A percentile compares a stretch with the other conserved stretches of the same genome.
Conservation (phyloP, 2,113 vertebrate species). For the Calypte anna region DNA sequence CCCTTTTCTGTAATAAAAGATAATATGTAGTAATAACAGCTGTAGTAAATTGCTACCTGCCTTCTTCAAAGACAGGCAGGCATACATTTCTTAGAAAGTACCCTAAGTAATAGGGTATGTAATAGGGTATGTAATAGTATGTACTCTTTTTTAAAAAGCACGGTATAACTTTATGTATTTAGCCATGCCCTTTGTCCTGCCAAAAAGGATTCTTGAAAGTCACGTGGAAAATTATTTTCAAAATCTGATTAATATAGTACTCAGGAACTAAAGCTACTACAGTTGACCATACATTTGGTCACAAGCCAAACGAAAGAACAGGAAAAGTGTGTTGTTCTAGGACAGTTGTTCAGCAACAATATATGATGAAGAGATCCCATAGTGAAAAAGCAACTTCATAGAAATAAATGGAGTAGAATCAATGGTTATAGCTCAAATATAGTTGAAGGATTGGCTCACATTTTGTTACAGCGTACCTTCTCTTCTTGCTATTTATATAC, state of each 20-base stretch:
- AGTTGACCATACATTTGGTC: neutral
- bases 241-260: slow-evolving; percentile 2
- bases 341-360: neutral
- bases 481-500: slow-evolving; percentile 62
- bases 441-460: neutral
- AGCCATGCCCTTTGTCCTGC: neutral
- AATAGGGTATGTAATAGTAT: neutral
- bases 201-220: neutral
- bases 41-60: neutral
- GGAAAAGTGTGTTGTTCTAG: neutral
- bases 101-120: neutral
- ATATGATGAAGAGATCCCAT: slow-evolving; percentile 6
- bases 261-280: neutral
- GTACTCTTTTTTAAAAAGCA: neutral
- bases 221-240: neutral
- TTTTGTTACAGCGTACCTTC: slow-evolving; percentile 18
- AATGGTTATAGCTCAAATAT: slow-evolving; percentile 48
- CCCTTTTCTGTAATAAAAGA: neutral
- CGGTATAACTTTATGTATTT: neutral
- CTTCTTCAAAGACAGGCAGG: neutral
- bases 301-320: neutral
- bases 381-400: slow-evolving; percentile 16
- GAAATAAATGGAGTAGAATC: slow-evolving; percentile 36
- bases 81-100: neutral
- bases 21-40: neutral